These are phyloP conservation scores for Chloropsis cyanopogon DNA, from an alignment of 2,113 vertebrate genomes.

Conservation along the genomic window DNA sequence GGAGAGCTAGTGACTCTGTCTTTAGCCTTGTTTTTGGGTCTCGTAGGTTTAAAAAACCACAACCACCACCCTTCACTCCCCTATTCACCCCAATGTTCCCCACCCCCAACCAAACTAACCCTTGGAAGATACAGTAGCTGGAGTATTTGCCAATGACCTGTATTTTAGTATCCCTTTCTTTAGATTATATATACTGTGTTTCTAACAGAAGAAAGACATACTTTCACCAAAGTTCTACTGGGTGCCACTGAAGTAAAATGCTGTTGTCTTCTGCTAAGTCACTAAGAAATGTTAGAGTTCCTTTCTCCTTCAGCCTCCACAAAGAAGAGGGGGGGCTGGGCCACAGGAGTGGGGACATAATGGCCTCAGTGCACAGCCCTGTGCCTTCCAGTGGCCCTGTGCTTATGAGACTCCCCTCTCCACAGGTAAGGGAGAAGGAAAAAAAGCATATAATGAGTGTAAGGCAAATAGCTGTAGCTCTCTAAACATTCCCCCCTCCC, in stretches of 20 bases:
- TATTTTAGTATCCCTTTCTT: not conserved
- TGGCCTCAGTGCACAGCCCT: not conserved
- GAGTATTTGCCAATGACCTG: not conserved
- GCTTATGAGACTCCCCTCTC: not conserved
- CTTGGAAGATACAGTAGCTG: not conserved
- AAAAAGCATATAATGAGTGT: not conserved
- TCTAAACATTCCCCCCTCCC: not conserved
- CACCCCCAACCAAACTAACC: not conserved
- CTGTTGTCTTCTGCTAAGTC: not conserved
- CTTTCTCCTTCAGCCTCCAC: not conserved
- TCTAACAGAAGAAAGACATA: not conserved
- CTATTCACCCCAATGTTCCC: not conserved
- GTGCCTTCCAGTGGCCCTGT: not conserved
- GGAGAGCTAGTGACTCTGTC: not conserved
- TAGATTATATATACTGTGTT: not conserved
- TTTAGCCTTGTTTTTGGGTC: not conserved
- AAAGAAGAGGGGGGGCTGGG: not conserved
- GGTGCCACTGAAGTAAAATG: not conserved
- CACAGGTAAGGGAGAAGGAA: not conserved
- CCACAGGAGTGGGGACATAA: not conserved
- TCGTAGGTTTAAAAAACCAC: not conserved
- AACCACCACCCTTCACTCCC: not conserved
- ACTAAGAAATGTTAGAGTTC: not conserved
- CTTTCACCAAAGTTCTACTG: not conserved
- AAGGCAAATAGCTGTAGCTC: not conserved